Conservation (phyloP, 2,797 vertebrate species). For the Phrynocephalus guinanensis region DNA sequence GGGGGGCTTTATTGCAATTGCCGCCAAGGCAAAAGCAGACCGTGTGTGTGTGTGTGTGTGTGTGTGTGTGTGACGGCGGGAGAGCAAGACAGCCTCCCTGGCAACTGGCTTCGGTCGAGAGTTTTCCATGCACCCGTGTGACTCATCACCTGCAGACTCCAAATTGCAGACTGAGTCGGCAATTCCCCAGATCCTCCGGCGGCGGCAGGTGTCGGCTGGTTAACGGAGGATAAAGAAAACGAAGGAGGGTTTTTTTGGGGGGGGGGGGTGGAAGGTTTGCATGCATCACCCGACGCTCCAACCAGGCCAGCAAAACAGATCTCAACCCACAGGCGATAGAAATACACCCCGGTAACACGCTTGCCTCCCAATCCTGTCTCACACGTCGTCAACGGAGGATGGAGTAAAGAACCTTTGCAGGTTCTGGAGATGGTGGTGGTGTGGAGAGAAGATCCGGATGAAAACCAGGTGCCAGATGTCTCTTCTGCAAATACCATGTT, state of each 20-base stretch:
- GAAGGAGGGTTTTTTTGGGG: not conserved
- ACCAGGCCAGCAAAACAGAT: conserved; percentile 30
- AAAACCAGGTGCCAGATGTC: no score
- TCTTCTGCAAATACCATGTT: no score
- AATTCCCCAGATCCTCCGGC: not conserved
- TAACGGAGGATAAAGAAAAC: not conserved
- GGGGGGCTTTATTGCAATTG: no score
- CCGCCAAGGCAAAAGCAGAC: no score
- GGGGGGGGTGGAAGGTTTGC: no score
- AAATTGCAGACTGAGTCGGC: not conserved
- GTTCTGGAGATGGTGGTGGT: no score
- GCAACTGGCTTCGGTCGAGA: no score
- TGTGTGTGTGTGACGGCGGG: no score
- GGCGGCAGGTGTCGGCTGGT: not conserved
- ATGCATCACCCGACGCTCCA: no score
- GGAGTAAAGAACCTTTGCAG: no score
- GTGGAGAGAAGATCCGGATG: not conserved
- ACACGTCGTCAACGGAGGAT: no score
- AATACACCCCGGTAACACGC: conserved; percentile 58
- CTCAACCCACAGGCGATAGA: not conserved
- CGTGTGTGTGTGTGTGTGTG: no score
- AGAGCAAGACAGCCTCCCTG: not conserved
- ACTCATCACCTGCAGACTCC: not conserved
- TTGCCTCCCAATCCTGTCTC: conserved; percentile 48
- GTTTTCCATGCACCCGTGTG: not conserved